Base-by-base conservation (phyloP, 2,113 vertebrate species). In the Parus major region DNA sequence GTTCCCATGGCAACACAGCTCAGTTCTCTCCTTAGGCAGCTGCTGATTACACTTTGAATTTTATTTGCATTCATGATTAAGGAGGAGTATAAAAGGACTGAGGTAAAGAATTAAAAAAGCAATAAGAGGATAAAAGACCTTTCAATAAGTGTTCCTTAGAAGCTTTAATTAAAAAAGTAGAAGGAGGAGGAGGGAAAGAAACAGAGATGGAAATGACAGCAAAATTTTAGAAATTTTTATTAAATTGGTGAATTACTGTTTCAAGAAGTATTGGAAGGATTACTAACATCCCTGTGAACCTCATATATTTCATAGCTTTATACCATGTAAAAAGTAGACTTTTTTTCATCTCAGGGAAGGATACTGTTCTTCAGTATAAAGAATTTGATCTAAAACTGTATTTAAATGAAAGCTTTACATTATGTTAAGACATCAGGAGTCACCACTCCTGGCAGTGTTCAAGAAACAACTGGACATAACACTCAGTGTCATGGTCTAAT, bases 11-110 rank as follows among this genome's bases (percentile, higher is more conserved):
- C 95, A 98, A 98, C 98, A 52, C 77, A 96, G 91, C 88, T 97
- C 94, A 35, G 75, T 33, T 68, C 82, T 97, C 73, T 97, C 96
- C 97, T 97, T 94, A 97, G 93, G 96, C 96, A 96, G 97, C 96
- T 97, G 96, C 97, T 98, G 97, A 98, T 98, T 98, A 92, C 96
- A 93, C 91, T 96, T 95, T 87, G 97, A 98, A 98, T 98, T 97
- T 96, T 97, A 98, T 98, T 98, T 98, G 98, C 97, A 98, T 98
- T 97, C 95, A 61, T 97, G 97, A 98, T 98, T 98, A 97, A 98
- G 96, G 63, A 97, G 92, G 80, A 98, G 79, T 95, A 97, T 96
- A 93, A 98, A 98, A 97, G 82, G 91, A 96, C 86, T 78, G 92
- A 95, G 92, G 97, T 98, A 96, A 96, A 96, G 93, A 97, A 96